Conservation (phyloP, 2,113 vertebrate species). For the Eonycteris spelaea region DNA sequence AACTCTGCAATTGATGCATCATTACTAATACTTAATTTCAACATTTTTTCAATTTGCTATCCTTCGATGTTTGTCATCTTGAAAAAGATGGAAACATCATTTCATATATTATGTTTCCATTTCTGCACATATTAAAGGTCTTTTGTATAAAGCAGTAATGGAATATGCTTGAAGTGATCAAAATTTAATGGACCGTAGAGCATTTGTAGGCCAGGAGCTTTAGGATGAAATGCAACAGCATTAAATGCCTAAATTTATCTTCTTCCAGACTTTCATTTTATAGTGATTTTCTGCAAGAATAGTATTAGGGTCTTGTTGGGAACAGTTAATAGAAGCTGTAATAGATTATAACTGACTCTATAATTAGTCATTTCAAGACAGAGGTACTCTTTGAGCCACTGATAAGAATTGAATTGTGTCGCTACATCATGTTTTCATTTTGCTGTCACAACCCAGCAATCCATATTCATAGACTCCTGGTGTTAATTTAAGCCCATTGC, state of each 20-base stretch:
- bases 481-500: constrained; percentile 51
- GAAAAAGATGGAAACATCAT: not conserved
- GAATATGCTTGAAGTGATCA: constrained; percentile 54
- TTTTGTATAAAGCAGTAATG: constrained; percentile 58
- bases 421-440: constrained; percentile 70
- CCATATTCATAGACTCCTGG: constrained; percentile 75
- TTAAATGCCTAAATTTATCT: constrained; percentile 66
- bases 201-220: constrained; percentile 57
- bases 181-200: constrained; percentile 61
- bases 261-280: constrained; percentile 55
- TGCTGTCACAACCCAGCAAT: constrained; percentile 69
- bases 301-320: constrained; percentile 52
- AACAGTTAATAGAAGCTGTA: constrained; percentile 61
- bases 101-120: constrained; percentile 29
- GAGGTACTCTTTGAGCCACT: constrained; percentile 56
- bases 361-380: constrained; percentile 71
- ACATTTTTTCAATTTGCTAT: constrained; percentile 27
- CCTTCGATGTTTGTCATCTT: constrained; percentile 41
- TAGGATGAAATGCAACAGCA: constrained; percentile 51
- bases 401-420: constrained; percentile 75
- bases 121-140: constrained; percentile 19
- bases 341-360: constrained; percentile 63
- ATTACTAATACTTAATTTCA: constrained; percentile 44
- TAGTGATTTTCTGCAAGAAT: constrained; percentile 65
- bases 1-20: not conserved